Evolutionary conservation across 2,797 vertebrate species (phyloP).

Genomic region (Myotis planiceps): DNA sequence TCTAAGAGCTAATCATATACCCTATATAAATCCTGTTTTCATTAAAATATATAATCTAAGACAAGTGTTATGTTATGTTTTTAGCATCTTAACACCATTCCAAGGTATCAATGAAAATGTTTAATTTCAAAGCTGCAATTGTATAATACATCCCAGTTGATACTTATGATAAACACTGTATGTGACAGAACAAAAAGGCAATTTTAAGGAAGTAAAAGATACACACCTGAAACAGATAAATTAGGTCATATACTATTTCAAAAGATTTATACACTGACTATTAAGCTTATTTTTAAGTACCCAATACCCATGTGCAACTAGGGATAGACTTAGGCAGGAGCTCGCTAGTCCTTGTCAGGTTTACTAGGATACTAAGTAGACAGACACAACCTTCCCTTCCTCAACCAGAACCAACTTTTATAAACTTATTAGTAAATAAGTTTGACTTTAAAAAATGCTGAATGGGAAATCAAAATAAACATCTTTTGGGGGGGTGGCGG

Average conservation of each 20-base stretch:
- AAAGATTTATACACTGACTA: background rate
- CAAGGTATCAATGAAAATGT: slow-evolving; percentile 25
- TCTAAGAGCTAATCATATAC: background rate
- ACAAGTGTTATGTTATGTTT: background rate
- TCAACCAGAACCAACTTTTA: background rate
- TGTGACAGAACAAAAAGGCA: background rate
- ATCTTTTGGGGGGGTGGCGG: no score
- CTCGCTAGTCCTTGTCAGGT: background rate
- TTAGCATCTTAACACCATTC: background rate
- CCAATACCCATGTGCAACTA: background rate
- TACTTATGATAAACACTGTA: background rate
- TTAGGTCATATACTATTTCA: background rate
- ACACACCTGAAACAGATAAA: background rate
- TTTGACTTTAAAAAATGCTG: background rate
- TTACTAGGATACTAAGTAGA: background rate
- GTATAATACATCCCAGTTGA: background rate
- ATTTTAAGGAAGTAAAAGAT: slow-evolving; percentile 27
- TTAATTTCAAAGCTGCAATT: slow-evolving; percentile 44
- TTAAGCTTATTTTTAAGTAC: background rate
- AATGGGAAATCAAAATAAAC: slow-evolving; percentile 24
- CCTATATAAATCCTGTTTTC: background rate
- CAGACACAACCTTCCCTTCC: background rate
- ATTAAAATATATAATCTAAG: slow-evolving; percentile 21
- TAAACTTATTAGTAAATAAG: background rate
- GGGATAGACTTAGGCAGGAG: background rate